phyloP scores from a whole-genome alignment of 2,888 invertebrate species.

The Cheilosia variabilis region DNA sequence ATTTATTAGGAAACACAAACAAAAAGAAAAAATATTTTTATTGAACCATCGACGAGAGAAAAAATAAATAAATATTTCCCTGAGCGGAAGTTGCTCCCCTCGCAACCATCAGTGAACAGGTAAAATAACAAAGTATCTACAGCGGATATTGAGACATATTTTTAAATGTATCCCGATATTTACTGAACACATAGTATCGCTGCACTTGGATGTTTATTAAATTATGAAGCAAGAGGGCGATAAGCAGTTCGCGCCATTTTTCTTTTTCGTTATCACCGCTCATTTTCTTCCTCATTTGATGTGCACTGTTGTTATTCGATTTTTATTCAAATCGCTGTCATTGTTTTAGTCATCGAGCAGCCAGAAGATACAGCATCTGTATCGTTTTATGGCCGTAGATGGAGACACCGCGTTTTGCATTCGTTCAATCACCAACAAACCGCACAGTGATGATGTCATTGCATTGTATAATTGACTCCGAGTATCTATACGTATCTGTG shows the following conservation, averaged over 20 bases:
- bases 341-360: slow-evolving; percentile 38
- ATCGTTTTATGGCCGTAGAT: slow-evolving; percentile 9
- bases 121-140: slow-evolving; percentile 51
- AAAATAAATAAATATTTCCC: slow-evolving; percentile 62
- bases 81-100: slow-evolving; percentile 53
- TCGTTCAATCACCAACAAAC: slow-evolving; percentile 34
- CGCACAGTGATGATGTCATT: slow-evolving; percentile 68
- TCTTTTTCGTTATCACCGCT: slow-evolving; percentile 4
- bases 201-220: not conserved
- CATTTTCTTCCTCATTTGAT: slow-evolving; percentile 10
- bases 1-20: slow-evolving; percentile 30
- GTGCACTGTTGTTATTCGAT: slow-evolving; percentile 1
- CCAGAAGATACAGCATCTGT: slow-evolving; percentile 33
- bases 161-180: slow-evolving; percentile 12
- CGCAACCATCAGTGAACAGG: slow-evolving; percentile 44
- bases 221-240: not conserved
- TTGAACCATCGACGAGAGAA: slow-evolving; percentile 44
- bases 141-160: slow-evolving; percentile 64
- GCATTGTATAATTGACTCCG: slow-evolving; percentile 51
- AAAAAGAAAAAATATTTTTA: slow-evolving; percentile 38
- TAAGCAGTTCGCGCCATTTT: slow-evolving; percentile 17
- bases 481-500: slow-evolving; percentile 39
- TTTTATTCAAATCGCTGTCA: slow-evolving; percentile 22
- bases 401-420: slow-evolving; percentile 32
- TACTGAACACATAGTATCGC: not conserved